These are phyloP conservation scores for Elysia chlorotica DNA, from an alignment of 1,140 invertebrate species.

Conservation along the genomic window DNA sequence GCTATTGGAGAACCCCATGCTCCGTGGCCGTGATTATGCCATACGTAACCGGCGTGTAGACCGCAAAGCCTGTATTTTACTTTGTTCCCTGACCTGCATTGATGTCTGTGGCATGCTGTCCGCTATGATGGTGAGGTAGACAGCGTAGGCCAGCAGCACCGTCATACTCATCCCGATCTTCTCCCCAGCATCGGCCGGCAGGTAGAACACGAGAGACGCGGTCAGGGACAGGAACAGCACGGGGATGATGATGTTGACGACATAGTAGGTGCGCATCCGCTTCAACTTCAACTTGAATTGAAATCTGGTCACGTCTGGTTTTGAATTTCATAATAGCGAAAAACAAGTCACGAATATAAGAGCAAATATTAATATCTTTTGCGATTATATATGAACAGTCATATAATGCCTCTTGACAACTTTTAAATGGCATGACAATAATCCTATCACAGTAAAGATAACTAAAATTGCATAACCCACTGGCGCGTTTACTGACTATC, in stretches of 20 bases:
- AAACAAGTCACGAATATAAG: no score
- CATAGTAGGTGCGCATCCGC: slow-evolving; percentile 26
- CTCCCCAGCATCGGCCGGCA: slow-evolving; percentile 41
- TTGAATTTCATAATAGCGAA: no score
- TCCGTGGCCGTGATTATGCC: no score
- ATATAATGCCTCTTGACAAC: no score
- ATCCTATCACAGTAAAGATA: no score
- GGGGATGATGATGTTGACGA: slow-evolving; percentile 40
- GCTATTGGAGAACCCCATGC: no score
- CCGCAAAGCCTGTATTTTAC: slow-evolving; percentile 4
- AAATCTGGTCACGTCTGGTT: no score
- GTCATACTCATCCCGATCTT: slow-evolving; percentile 46
- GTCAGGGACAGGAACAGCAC: slow-evolving; percentile 37
- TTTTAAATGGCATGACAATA: no score
- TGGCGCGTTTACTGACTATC: no score
- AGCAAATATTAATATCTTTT: no score
- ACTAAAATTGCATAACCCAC: no score
- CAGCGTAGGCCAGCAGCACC: slow-evolving; percentile 41
- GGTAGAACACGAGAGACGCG: slow-evolving; percentile 37
- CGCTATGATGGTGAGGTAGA: slow-evolving; percentile 39
- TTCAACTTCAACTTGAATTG: slow-evolving; percentile 12
- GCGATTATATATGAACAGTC: no score
- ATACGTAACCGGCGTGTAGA: background rate
- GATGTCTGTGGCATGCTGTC: slow-evolving; percentile 42
- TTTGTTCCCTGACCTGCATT: slow-evolving; percentile 31